A percentile compares a stretch with the other conserved stretches of the same genome.
Conservation (phyloP, 2,888 invertebrate genomes). For the Scaptomyza tumidula region DNA sequence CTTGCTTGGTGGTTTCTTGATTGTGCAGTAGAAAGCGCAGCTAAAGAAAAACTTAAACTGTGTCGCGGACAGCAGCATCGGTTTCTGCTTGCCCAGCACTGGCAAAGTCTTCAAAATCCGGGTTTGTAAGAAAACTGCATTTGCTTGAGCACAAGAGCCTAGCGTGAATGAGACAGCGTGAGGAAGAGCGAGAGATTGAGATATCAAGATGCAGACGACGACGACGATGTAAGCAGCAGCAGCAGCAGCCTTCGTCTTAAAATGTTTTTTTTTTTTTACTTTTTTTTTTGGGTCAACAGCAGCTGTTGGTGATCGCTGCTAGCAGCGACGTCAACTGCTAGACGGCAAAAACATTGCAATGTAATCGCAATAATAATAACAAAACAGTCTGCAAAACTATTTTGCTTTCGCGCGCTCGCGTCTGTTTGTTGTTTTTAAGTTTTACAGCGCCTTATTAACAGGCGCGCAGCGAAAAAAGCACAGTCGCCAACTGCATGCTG, state of each 20-base stretch:
- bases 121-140: slow-evolving; percentile 75
- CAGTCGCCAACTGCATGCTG: slow-evolving; percentile 47
- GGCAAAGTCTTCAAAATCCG: slow-evolving; percentile 82
- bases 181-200: slow-evolving; percentile 12
- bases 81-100: slow-evolving; percentile 81
- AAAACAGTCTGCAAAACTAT: slow-evolving; percentile 48
- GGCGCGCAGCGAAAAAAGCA: slow-evolving; percentile 72
- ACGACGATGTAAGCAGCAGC: slow-evolving; percentile 31
- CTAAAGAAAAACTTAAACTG: slow-evolving; percentile 21
- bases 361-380: slow-evolving; percentile 40
- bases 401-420: slow-evolving; percentile 53
- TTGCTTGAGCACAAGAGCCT: slow-evolving; percentile 30
- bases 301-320: slow-evolving; percentile 17
- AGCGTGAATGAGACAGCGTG: slow-evolving; percentile 24
- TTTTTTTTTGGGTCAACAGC: slow-evolving; percentile 66
- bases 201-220: slow-evolving; percentile 8
- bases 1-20: slow-evolving; percentile 52
- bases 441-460: slow-evolving; percentile 81
- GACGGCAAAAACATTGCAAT: slow-evolving; percentile 40
- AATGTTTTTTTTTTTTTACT: slow-evolving; percentile 40
- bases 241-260: slow-evolving; percentile 53
- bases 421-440: slow-evolving; percentile 82
- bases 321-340: slow-evolving; percentile 6
- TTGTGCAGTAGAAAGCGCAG: slow-evolving; percentile 47
- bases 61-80: slow-evolving; percentile 61